A percentile compares a stretch with the other conserved stretches of the same genome.
Evolutionary conservation across 1,140 invertebrate genomes (phyloP).

Genomic region (Sminthurides bifidus): DNA sequence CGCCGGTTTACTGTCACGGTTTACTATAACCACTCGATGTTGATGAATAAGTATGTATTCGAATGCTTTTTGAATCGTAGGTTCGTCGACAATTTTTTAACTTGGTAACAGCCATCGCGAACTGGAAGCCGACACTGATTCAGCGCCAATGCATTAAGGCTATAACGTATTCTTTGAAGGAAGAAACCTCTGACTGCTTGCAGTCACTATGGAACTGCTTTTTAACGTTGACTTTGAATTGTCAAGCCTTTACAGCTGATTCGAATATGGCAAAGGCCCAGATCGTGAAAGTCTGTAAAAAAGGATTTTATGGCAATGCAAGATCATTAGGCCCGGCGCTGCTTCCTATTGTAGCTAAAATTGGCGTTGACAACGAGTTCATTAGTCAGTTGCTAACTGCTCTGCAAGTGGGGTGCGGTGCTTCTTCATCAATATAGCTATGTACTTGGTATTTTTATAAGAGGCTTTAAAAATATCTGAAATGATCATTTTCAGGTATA

Average conservation of each 20-base stretch:
- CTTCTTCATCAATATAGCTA: not conserved
- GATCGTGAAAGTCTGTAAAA: slow-evolving; percentile 15
- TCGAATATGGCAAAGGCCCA: slow-evolving; percentile 13
- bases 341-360: slow-evolving; percentile 21
- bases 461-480: not conserved
- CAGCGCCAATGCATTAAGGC: slow-evolving; percentile 3
- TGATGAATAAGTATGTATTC: not conserved
- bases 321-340: slow-evolving; percentile 12
- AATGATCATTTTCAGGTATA: not conserved
- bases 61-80: not conserved
- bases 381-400: not conserved
- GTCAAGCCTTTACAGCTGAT: slow-evolving; percentile 5
- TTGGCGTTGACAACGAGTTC: slow-evolving; percentile 8
- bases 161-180: slow-evolving; percentile 1
- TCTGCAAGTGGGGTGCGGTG: not conserved
- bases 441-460: not conserved
- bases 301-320: slow-evolving; percentile 22
- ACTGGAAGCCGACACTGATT: not conserved
- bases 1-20: no score
- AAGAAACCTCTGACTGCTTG: slow-evolving; percentile 14
- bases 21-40: not conserved
- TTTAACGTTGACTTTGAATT: slow-evolving; percentile 11
- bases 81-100: not conserved
- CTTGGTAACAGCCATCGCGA: not conserved
- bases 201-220: slow-evolving; percentile 21